phyloP scores from a whole-genome alignment of 2,113 vertebrate genomes.

The Sorex araneus region DNA sequence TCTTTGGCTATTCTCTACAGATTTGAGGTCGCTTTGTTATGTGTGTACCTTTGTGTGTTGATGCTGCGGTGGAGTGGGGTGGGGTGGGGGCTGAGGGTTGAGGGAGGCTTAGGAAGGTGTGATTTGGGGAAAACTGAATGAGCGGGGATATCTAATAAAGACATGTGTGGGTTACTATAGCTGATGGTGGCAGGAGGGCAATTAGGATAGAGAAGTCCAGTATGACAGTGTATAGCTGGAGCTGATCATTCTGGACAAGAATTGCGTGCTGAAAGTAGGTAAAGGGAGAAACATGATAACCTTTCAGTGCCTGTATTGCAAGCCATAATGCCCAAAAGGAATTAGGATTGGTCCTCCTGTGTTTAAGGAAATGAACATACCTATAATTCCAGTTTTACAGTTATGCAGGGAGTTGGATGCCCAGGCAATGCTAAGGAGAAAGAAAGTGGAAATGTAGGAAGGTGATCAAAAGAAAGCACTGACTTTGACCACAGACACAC shows the following conservation, averaged over 20 bases:
- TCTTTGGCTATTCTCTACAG: conserved; percentile 72
- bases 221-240: too few relatives aligned
- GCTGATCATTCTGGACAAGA: too few relatives aligned
- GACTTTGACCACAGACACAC: not conserved
- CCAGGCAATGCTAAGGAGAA: too few relatives aligned
- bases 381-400: not conserved
- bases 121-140: not conserved
- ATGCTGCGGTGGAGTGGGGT: not conserved
- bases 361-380: not conserved
- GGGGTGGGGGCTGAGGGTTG: not conserved
- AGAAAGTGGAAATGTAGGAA: accelerated
- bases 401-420: too few relatives aligned
- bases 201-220: too few relatives aligned
- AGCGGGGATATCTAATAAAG: not conserved
- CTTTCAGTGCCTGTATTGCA: too few relatives aligned
- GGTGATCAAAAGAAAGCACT: not conserved
- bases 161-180: not conserved
- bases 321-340: too few relatives aligned
- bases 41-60: conserved; percentile 8
- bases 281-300: too few relatives aligned
- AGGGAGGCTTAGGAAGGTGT: not conserved
- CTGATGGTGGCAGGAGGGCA: not conserved
- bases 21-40: conserved; percentile 71
- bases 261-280: too few relatives aligned
- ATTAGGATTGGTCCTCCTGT: too few relatives aligned